Conservation (phyloP, 2,113 vertebrate genomes). For the zebrafish (Danio rerio) region DNA sequence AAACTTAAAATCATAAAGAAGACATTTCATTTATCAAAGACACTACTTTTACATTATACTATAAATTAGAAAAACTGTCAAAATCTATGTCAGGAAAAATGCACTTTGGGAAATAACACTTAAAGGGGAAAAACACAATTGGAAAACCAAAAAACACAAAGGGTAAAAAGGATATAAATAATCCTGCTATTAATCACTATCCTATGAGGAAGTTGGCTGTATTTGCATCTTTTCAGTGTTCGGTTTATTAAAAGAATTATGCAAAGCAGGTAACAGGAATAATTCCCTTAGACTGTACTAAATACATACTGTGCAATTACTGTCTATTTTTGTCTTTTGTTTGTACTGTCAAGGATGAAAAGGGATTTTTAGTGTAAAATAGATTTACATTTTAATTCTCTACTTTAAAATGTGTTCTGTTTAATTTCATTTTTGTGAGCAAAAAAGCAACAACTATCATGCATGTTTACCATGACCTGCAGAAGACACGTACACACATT, state of each 20-base stretch:
- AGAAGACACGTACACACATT: too few relatives aligned
- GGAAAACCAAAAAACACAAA: not conserved
- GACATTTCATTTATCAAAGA: not conserved
- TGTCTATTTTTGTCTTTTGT: too few relatives aligned
- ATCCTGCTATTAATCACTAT: too few relatives aligned
- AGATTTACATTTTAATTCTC: too few relatives aligned
- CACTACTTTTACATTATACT: not conserved
- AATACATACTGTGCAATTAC: not conserved
- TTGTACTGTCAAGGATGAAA: too few relatives aligned
- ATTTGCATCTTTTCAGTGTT: slow-evolving; percentile 4
- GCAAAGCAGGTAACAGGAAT: not conserved
- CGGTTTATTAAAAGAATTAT: not conserved
- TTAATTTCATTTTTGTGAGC: too few relatives aligned
- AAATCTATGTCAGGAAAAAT: not conserved
- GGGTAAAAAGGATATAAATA: too few relatives aligned
- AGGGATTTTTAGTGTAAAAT: too few relatives aligned
- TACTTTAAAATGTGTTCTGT: too few relatives aligned
- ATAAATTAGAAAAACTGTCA: not conserved
- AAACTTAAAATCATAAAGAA: not conserved
- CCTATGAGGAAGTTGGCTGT: not conserved
- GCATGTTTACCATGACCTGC: too few relatives aligned
- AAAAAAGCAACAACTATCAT: too few relatives aligned
- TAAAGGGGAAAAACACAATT: too few relatives aligned
- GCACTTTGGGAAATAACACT: not conserved
- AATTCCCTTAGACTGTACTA: not conserved